Base-by-base conservation (phyloP, 2,113 vertebrate species). In the Mobula birostris region DNA sequence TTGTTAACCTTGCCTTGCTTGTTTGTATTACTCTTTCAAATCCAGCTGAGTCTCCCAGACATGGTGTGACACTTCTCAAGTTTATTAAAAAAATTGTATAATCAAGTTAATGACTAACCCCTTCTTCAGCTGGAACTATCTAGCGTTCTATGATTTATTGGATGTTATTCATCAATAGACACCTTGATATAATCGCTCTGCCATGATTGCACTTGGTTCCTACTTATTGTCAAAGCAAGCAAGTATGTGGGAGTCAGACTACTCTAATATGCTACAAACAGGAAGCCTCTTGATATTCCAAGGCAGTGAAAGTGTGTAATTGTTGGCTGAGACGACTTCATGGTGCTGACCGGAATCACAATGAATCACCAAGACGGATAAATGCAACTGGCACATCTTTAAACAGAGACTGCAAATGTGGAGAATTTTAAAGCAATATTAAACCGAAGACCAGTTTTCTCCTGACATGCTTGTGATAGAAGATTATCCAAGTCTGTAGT, bases 261-360 rank as follows among this genome's bases (percentile, higher is more conserved):
- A 5, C 8, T 74, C 36, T 74, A 24, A 74, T 93, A 74, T 48
- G 85, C 66, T 27, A 76, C 70, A 76, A 93, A 93, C 74, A 93
- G 91, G 66, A 74, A 56, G 17, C 70, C n/a, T 40, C 36, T 93
- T 93, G 91, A 74, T 93, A 74, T 93, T 93, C 91, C 91, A 76
- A 48, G 85, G n/a, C 61, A 76, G 70, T 14, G 2, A 48, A 7
- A 36, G 68, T 11, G 36, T 74, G 70, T n/a, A 70, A 24, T 36
- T 70, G 88, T 70, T 92, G 7, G 88, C 40, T 7, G 68, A 56
- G 66, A 15, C 19, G 61, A 6, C 70, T 93, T 93, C 70, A 74
- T 63, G 1, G 17, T 21, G 72, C 70, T 76, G 91, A 76, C 24
- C 40, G 29, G 70, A 93, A 93, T 48, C 36, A 48, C 32, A 93